phyloP scores from a whole-genome alignment of 2,888 invertebrate genomes.

The Ypsolopha scabrella region DNA sequence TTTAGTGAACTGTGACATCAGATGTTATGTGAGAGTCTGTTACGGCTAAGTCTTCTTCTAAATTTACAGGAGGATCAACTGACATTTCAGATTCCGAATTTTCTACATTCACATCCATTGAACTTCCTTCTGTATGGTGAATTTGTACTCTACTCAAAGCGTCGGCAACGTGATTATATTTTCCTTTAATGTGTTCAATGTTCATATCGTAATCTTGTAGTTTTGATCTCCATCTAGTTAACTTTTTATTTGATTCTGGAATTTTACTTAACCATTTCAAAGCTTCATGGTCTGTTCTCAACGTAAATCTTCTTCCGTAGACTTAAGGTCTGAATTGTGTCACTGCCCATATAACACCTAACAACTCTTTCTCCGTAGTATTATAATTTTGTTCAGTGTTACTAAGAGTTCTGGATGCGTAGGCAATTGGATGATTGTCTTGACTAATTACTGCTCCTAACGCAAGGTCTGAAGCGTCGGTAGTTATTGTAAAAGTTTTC shows the following conservation, averaged over 20 bases:
- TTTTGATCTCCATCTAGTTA: neutral
- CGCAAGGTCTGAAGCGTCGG: constrained; percentile 8
- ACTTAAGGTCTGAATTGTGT: constrained; percentile 13
- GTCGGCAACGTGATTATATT: constrained; percentile 3
- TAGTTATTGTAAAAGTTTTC: constrained; percentile 9
- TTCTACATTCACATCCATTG: no score
- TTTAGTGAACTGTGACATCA: neutral
- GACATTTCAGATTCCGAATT: no score
- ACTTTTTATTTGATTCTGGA: neutral
- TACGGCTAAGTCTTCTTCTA: no score
- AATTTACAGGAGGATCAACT: no score
- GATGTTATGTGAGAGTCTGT: no score
- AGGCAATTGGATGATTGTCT: constrained; percentile 9
- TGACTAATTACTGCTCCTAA: constrained; percentile 7
- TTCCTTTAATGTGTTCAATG: constrained; percentile 1
- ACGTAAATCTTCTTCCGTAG: constrained; percentile 9
- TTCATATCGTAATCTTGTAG: neutral
- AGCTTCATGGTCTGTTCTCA: constrained; percentile 10
- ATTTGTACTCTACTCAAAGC: constrained; percentile 7
- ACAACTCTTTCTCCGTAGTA: constrained; percentile 22
- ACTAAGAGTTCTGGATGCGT: constrained; percentile 17
- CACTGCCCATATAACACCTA: constrained; percentile 19
- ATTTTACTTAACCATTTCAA: constrained; percentile 7
- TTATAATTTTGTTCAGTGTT: constrained; percentile 17
- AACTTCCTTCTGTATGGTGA: no score